Percentiles rank a stretch among this genome's conserved stretches.
These are phyloP conservation scores for Encarsia formosa DNA, from an alignment of 2,888 invertebrate genomes.

Conservation along the genomic window DNA sequence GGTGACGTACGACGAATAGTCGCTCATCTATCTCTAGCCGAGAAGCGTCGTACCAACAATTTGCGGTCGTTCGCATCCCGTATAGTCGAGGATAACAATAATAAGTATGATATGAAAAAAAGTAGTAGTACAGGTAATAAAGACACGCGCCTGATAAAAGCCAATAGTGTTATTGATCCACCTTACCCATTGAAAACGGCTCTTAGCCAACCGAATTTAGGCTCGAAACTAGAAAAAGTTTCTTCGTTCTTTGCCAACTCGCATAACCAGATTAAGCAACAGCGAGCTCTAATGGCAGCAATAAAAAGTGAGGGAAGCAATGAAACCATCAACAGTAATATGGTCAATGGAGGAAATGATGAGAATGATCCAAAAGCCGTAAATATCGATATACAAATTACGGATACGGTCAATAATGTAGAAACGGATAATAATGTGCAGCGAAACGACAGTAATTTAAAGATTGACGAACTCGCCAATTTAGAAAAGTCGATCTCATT, in stretches of 20 bases:
- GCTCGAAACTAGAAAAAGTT: conserved; percentile 46
- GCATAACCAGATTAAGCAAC: conserved; percentile 67
- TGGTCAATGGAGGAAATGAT: conserved; percentile 33
- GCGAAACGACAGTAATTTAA: conserved; percentile 32
- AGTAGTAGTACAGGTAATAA: conserved; percentile 46
- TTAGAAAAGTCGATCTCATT: conserved; percentile 46
- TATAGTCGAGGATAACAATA: conserved; percentile 54
- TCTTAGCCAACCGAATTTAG: conserved; percentile 50
- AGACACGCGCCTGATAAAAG: conserved; percentile 38
- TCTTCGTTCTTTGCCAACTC: conserved; percentile 63
- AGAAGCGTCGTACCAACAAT: conserved; percentile 49
- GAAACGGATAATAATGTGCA: conserved; percentile 26
- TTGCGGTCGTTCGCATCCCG: conserved; percentile 51
- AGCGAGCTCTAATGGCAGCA: conserved; percentile 55
- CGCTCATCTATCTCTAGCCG: conserved; percentile 58
- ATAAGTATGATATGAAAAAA: conserved; percentile 44
- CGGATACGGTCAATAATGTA: conserved; percentile 37
- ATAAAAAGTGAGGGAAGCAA: conserved; percentile 40
- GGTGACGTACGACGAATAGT: conserved; percentile 71
- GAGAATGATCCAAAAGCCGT: conserved; percentile 48
- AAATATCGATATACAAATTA: conserved; percentile 49
- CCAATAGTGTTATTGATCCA: conserved; percentile 49
- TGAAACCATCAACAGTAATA: conserved; percentile 33
- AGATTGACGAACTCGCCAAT: conserved; percentile 36
- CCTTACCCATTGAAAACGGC: conserved; percentile 49